These are phyloP conservation scores for Bombus balteatus DNA, from an alignment of 1,140 invertebrate genomes.

Conservation along the genomic window DNA sequence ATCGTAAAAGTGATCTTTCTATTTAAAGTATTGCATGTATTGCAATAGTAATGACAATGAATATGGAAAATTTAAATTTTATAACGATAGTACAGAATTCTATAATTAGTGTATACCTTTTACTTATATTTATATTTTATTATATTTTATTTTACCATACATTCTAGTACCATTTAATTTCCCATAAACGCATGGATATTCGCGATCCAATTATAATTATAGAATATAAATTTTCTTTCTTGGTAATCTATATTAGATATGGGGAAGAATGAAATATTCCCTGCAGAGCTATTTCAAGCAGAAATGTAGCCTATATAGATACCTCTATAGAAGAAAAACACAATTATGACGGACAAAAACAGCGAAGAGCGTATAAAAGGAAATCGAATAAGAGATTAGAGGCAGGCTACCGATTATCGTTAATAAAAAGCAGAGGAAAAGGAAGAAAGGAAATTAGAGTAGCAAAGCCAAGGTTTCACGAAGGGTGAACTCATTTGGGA, in stretches of 20 bases:
- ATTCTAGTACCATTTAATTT: too few species aligned
- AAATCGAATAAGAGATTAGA: slow-evolving; percentile 26
- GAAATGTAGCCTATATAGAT: neutral
- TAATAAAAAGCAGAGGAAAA: slow-evolving; percentile 5
- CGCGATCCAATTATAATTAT: too few species aligned
- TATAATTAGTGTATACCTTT: too few species aligned
- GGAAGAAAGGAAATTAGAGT: slow-evolving; percentile 19
- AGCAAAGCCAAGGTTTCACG: slow-evolving; percentile 33
- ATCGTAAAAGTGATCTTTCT: too few species aligned
- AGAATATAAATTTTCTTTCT: neutral
- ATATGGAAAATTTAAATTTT: too few species aligned
- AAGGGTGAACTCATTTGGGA: slow-evolving; percentile 11
- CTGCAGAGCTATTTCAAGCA: neutral
- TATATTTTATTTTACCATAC: too few species aligned
- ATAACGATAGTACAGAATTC: too few species aligned
- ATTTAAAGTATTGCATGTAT: too few species aligned
- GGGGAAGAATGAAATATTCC: neutral
- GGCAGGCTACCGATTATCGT: neutral
- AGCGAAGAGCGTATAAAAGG: neutral
- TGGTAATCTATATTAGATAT: neutral
- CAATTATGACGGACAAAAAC: neutral
- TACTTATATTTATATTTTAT: too few species aligned
- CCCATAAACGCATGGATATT: neutral
- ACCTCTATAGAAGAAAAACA: neutral
- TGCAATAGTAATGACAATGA: too few species aligned